phyloP scores from a whole-genome alignment of 92 coral and sea anemone species.

The Phenganax marumi region DNA sequence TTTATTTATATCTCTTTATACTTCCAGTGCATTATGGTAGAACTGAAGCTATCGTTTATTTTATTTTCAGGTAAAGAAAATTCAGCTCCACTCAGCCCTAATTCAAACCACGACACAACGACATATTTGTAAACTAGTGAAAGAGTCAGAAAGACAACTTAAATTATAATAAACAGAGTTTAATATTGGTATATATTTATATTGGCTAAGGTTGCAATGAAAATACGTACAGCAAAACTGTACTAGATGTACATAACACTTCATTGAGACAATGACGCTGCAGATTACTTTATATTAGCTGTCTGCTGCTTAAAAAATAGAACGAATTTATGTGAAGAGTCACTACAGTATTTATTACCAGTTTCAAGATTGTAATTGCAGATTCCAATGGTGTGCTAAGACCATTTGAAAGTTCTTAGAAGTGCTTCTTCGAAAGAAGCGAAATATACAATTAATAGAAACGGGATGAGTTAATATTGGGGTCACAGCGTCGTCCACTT shows the following conservation, averaged over 20 bases:
- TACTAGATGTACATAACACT: no score
- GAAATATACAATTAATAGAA: background rate
- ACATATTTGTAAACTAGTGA: slow-evolving; percentile 5
- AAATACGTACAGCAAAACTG: no score
- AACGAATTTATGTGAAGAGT: background rate
- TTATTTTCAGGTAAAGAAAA: background rate
- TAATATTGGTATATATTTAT: background rate
- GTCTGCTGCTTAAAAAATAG: no score
- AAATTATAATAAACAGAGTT: background rate
- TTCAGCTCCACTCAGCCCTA: slow-evolving; percentile 21
- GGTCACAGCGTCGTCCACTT: no score
- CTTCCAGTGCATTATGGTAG: background rate
- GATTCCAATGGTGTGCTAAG: background rate
- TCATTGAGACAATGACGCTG: no score
- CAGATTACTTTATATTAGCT: no score
- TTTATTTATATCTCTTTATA: background rate
- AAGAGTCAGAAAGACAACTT: background rate
- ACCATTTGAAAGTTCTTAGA: background rate
- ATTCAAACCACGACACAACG: slow-evolving; percentile 12
- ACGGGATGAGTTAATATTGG: background rate
- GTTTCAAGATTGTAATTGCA: no score
- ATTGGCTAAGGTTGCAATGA: background rate
- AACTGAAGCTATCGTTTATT: background rate
- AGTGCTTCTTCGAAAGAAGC: background rate
- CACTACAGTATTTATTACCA: background rate